Evolutionary conservation across 64 coral and sea anemone species (phyloP).

Genomic region (Montipora foliosa): DNA sequence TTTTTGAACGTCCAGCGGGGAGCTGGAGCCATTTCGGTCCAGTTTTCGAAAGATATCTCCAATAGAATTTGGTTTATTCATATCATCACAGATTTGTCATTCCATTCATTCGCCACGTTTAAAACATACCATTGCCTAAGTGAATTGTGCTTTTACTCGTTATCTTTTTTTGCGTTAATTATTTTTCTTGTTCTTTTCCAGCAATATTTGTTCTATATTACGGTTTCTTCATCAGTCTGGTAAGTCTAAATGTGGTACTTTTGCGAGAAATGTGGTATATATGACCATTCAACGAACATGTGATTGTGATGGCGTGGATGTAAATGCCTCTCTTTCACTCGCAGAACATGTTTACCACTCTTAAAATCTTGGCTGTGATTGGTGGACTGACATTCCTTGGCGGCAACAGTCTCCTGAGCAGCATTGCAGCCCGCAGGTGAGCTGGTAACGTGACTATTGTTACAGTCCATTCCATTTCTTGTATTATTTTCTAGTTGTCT

Average conservation of each 20-base stretch:
- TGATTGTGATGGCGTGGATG: neutral
- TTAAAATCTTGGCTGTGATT: conserved; percentile 88
- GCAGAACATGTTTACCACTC: conserved; percentile 98
- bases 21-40: too few species aligned
- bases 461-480: neutral
- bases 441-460: conserved; percentile 9
- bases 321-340: neutral
- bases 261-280: too few species aligned
- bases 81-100: too few species aligned
- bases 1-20: too few species aligned
- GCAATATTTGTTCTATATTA: conserved; percentile 93
- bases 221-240: conserved; percentile 89
- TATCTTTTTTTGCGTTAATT: neutral
- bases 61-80: too few species aligned
- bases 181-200: conserved; percentile 45
- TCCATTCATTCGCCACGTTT: too few species aligned
- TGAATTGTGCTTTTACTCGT: too few species aligned
- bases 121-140: too few species aligned
- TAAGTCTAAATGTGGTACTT: conserved; percentile 12
- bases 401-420: conserved; percentile 86
- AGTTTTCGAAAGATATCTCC: too few species aligned
- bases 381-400: conserved; percentile 89
- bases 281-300: neutral
- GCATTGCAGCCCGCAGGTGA: conserved; percentile 90
- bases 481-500: too few species aligned